Conservation (phyloP, 2,888 invertebrate genomes). For the Chloroclystis v-ata region DNA sequence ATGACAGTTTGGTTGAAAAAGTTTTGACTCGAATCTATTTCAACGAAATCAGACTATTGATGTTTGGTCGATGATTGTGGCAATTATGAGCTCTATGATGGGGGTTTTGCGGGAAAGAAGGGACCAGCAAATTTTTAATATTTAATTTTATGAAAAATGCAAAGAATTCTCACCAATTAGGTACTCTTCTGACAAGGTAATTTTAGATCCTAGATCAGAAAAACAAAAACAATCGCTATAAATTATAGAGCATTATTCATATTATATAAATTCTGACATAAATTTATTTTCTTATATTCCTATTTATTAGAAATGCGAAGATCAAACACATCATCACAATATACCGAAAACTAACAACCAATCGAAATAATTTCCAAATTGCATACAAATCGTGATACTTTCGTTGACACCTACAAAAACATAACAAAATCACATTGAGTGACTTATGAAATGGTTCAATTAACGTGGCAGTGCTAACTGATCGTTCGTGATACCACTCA, state of each 20-base stretch:
- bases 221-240: too few relatives aligned
- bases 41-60: neutral
- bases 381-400: neutral
- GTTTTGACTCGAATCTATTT: conserved; percentile 3
- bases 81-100: neutral
- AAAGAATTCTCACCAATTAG: too few relatives aligned
- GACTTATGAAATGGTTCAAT: conserved; percentile 1
- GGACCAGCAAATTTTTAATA: too few relatives aligned
- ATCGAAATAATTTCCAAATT: neutral
- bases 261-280: too few relatives aligned
- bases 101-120: neutral
- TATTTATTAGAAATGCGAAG: too few relatives aligned
- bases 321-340: too few relatives aligned
- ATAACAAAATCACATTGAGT: neutral
- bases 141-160: too few relatives aligned
- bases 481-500: neutral
- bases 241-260: too few relatives aligned
- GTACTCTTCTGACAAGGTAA: too few relatives aligned
- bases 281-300: too few relatives aligned
- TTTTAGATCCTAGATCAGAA: too few relatives aligned
- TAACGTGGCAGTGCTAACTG: neutral
- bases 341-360: too few relatives aligned
- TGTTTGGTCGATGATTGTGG: neutral
- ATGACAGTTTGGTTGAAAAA: neutral
- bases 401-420: neutral